These are phyloP conservation scores for Megamerina dolium DNA, from an alignment of 2,888 invertebrate species.

Conservation along the genomic window DNA sequence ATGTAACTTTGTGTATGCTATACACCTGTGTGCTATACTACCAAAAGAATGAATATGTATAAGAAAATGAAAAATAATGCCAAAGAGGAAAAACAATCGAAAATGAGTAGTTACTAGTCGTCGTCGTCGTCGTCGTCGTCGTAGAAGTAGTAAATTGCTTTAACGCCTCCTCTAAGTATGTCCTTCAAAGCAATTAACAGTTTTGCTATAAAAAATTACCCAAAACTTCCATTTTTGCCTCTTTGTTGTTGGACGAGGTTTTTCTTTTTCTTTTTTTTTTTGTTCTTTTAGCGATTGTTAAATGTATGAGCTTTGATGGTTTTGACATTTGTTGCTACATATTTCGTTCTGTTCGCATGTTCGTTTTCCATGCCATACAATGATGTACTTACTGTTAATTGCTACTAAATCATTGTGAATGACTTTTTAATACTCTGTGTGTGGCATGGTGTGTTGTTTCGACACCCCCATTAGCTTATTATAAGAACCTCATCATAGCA, in stretches of 20 bases:
- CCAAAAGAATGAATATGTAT: too few species aligned
- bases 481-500: too few species aligned
- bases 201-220: not conserved
- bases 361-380: too few species aligned
- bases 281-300: not conserved
- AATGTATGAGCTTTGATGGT: not conserved
- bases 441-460: too few species aligned
- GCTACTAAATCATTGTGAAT: slow-evolving; percentile 1
- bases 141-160: too few species aligned
- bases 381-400: not conserved
- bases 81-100: too few species aligned
- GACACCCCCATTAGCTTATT: too few species aligned
- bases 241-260: not conserved
- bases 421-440: slow-evolving; percentile 1
- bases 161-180: too few species aligned
- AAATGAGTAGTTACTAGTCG: not conserved
- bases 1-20: too few species aligned
- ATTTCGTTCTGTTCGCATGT: too few species aligned
- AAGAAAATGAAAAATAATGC: too few species aligned
- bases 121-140: not conserved
- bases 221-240: not conserved
- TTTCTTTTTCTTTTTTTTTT: not conserved
- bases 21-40: too few species aligned
- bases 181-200: not conserved
- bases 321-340: not conserved